phyloP scores from a whole-genome alignment of 2,888 invertebrate genomes.

The Drosophila koepferae region DNA sequence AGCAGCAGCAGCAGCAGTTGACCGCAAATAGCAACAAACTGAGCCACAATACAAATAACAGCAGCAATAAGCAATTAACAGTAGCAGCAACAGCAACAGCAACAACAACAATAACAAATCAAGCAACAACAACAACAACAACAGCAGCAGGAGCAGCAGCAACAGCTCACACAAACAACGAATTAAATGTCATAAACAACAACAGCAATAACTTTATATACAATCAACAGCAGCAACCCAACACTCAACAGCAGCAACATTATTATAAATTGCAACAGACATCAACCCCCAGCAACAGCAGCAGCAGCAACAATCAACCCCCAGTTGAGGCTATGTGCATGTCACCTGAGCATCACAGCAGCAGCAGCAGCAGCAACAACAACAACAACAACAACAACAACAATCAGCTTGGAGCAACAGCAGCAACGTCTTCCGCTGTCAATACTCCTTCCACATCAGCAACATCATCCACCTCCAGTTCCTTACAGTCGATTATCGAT shows the following conservation, averaged over 20 bases:
- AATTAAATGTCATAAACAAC: slow-evolving; percentile 79
- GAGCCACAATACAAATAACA: slow-evolving; percentile 68
- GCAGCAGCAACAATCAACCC: slow-evolving; percentile 61
- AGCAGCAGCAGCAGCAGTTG: slow-evolving; percentile 32
- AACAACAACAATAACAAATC: slow-evolving; percentile 22
- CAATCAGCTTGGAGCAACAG: slow-evolving; percentile 23
- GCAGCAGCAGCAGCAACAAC: slow-evolving; percentile 30
- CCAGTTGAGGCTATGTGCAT: slow-evolving; percentile 83
- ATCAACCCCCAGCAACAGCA: slow-evolving; percentile 41
- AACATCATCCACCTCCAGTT: slow-evolving; percentile 77
- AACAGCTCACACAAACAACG: slow-evolving; percentile 70
- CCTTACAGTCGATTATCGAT: slow-evolving; percentile 84
- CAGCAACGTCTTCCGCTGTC: slow-evolving; percentile 72
- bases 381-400: slow-evolving; percentile 23
- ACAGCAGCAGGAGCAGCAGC: slow-evolving; percentile 48
- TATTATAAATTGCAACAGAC: slow-evolving; percentile 74
- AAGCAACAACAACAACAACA: slow-evolving; percentile 27
- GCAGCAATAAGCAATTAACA: slow-evolving; percentile 70
- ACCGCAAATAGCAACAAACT: slow-evolving; percentile 75
- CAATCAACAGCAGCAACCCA: slow-evolving; percentile 72
- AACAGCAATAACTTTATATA: slow-evolving; percentile 79
- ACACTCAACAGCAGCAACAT: slow-evolving; percentile 62
- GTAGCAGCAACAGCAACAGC: slow-evolving; percentile 37
- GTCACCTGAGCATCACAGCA: slow-evolving; percentile 82
- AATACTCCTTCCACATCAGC: slow-evolving; percentile 72